A percentile compares a stretch with the other conserved stretches of the same genome.
Evolutionary conservation across 2,113 vertebrate species (phyloP).

Genomic region (Hypocryptadius cinnamomeus): DNA sequence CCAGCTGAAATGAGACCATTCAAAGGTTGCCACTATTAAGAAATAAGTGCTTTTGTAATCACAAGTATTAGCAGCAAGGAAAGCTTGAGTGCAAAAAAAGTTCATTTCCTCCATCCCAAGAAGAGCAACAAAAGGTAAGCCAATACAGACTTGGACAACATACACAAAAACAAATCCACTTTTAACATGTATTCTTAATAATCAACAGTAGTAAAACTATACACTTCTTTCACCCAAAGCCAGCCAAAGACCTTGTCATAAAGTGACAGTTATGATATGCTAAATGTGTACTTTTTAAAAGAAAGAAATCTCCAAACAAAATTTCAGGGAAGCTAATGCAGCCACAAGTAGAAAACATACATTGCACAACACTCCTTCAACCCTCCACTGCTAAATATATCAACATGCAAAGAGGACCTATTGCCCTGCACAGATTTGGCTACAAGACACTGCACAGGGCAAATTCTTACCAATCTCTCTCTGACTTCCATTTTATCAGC

Average conservation of each 20-base stretch:
- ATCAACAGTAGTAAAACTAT: neutral
- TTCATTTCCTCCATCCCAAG: neutral
- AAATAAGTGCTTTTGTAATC: neutral
- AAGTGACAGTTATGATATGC: neutral
- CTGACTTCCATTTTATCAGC: neutral
- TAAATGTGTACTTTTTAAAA: neutral
- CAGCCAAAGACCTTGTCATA: neutral
- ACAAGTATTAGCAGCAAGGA: neutral
- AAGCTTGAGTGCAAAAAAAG: neutral
- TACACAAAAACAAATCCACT: neutral
- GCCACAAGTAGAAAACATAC: neutral
- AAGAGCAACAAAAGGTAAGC: neutral
- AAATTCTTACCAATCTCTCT: neutral
- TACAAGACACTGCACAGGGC: neutral
- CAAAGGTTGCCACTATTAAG: neutral
- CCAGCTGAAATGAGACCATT: neutral
- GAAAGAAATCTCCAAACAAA: neutral
- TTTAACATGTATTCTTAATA: neutral
- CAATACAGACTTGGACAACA: neutral
- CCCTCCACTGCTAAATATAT: neutral
- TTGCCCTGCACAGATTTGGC: neutral
- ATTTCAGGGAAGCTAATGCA: neutral
- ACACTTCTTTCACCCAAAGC: neutral
- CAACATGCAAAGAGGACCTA: neutral
- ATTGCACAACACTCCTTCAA: neutral